phyloP scores from a whole-genome alignment of 2,888 invertebrate genomes.

The Dynastes grantii region DNA sequence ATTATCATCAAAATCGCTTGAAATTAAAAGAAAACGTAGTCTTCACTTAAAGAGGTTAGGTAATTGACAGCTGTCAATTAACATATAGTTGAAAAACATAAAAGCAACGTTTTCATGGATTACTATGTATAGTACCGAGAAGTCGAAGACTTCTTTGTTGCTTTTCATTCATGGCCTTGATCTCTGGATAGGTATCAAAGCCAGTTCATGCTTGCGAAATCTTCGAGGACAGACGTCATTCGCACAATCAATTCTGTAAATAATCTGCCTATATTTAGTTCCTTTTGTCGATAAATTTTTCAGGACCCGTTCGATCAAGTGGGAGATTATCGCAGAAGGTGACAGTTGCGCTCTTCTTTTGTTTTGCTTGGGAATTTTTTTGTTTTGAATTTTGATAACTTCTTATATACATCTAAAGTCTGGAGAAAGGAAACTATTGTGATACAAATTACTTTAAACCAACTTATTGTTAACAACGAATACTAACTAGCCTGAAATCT shows the following conservation, averaged over 20 bases:
- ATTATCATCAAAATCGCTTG: not conserved
- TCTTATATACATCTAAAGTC: no score
- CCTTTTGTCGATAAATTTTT: constrained; percentile 6
- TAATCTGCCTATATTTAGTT: constrained; percentile 18
- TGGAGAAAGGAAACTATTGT: no score
- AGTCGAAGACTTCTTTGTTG: not conserved
- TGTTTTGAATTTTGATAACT: no score
- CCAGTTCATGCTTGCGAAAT: not conserved
- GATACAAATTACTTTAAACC: no score
- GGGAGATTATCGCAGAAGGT: not conserved
- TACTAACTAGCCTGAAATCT: no score
- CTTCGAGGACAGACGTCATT: constrained; percentile 14
- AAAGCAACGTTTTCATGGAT: not conserved
- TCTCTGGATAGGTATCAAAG: not conserved
- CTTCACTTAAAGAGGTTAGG: not conserved
- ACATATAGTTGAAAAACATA: not conserved
- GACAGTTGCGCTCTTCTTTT: constrained; percentile 15
- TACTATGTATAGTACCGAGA: not conserved
- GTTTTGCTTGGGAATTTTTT: not conserved
- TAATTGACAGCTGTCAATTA: constrained; percentile 7
- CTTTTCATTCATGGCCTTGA: not conserved
- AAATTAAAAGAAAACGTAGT: not conserved
- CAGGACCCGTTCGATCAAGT: no score
- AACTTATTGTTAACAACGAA: no score
- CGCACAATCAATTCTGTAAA: constrained; percentile 16